These are phyloP conservation scores for Astyanax mexicanus DNA, from an alignment of 2,797 vertebrate species.

Conservation along the genomic window DNA sequence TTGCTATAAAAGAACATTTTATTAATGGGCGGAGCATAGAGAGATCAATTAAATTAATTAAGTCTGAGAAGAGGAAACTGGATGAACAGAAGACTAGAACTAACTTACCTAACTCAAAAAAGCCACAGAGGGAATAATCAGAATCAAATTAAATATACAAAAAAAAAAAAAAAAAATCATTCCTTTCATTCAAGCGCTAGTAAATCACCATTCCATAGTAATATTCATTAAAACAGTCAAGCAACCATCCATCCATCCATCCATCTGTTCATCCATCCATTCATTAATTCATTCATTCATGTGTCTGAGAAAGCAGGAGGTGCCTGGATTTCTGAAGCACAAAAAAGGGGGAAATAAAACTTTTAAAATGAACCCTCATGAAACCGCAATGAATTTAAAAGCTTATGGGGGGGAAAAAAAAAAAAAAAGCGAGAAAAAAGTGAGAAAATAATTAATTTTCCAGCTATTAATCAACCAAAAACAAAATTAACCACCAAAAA, in stretches of 20 bases:
- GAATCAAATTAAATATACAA: conserved; percentile 8
- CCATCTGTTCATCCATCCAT: no score
- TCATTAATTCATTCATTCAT: conserved; percentile 3
- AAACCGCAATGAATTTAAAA: background rate
- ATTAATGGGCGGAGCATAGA: background rate
- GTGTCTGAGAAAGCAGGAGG: conserved; percentile 6
- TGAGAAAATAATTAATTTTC: conserved; percentile 32
- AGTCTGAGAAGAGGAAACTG: background rate
- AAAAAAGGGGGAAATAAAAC: background rate
- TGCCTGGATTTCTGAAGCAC: background rate
- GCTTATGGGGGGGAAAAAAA: conserved; percentile 5
- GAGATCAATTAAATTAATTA: background rate
- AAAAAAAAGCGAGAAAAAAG: background rate
- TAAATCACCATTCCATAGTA: background rate
- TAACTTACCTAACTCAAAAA: conserved; percentile 15
- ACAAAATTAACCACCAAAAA: conserved; percentile 6
- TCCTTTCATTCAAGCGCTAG: background rate
- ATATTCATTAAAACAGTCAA: no score
- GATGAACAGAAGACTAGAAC: conserved; percentile 8
- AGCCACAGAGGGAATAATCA: background rate
- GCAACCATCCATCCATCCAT: no score
- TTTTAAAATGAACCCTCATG: background rate
- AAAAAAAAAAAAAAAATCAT: background rate
- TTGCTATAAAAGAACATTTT: background rate
- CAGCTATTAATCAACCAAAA: conserved; percentile 15